Evolutionary conservation across 2,888 invertebrate genomes (phyloP).

Genomic region (Agonopterix arenella): DNA sequence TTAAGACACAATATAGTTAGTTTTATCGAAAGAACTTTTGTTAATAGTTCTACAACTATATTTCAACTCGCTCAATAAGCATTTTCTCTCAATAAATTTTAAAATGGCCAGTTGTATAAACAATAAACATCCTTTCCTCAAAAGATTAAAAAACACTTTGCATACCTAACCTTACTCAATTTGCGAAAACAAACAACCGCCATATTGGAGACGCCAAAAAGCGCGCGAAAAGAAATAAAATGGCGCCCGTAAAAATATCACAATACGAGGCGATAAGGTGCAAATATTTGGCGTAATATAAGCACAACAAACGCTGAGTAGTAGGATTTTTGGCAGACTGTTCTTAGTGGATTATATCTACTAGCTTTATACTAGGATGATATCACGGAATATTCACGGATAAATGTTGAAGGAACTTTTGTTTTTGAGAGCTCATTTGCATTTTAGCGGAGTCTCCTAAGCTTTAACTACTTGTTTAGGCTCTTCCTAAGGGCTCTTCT

Average conservation of each 20-base stretch:
- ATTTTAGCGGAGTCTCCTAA: too few relatives aligned
- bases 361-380: conserved; percentile 28
- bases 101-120: conserved; percentile 14
- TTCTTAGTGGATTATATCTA: conserved; percentile 30
- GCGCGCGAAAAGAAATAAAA: conserved; percentile 46
- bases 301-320: conserved; percentile 58
- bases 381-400: conserved; percentile 22
- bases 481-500: too few relatives aligned
- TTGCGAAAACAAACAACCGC: conserved; percentile 31
- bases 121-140: conserved; percentile 21
- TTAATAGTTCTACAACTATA: too few relatives aligned
- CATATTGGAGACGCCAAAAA: conserved; percentile 38
- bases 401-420: too few relatives aligned
- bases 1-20: too few relatives aligned
- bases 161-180: conserved; percentile 21
- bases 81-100: conserved; percentile 5
- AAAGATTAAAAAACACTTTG: conserved; percentile 14
- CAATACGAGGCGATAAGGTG: conserved; percentile 51
- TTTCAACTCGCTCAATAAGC: not conserved
- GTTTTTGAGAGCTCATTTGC: too few relatives aligned
- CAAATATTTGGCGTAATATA: conserved; percentile 64
- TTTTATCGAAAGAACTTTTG: too few relatives aligned
- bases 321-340: conserved; percentile 58
- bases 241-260: conserved; percentile 53
- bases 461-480: too few relatives aligned